These are phyloP conservation scores for Haemorhous mexicanus DNA, from an alignment of 2,113 vertebrate genomes.

Conservation along the genomic window DNA sequence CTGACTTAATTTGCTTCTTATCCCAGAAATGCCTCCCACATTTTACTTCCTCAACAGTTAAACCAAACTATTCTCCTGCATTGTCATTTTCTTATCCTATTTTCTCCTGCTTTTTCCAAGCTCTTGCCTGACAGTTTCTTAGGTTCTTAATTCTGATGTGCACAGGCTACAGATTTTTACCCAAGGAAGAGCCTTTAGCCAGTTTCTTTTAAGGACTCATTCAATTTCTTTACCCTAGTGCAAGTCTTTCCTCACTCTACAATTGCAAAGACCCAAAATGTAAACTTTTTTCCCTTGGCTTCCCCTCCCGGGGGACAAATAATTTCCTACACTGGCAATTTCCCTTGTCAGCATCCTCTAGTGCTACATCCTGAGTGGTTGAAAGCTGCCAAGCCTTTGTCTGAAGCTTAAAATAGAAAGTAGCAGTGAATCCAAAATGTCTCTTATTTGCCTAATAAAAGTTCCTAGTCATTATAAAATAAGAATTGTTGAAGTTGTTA, in stretches of 20 bases:
- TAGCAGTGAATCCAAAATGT: background rate
- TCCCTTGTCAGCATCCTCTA: background rate
- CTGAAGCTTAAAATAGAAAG: constrained; percentile 5
- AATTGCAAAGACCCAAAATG: background rate
- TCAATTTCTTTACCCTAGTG: background rate
- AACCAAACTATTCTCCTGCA: background rate
- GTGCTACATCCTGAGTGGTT: background rate
- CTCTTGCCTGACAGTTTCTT: background rate
- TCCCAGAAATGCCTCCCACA: background rate
- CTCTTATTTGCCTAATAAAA: background rate
- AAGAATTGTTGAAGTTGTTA: background rate
- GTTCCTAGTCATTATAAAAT: background rate
- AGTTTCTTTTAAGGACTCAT: background rate
- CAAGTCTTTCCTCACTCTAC: background rate
- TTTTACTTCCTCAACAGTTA: background rate
- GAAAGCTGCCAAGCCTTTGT: background rate
- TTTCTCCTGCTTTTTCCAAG: background rate
- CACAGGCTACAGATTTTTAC: background rate
- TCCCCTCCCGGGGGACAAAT: background rate
- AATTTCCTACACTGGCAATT: background rate
- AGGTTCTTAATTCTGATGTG: background rate
- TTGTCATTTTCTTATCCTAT: background rate
- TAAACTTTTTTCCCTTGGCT: background rate
- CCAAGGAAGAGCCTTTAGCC: background rate
- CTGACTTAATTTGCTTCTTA: background rate